Conservation (phyloP, 2,113 vertebrate genomes). For the Clarias magur region DNA sequence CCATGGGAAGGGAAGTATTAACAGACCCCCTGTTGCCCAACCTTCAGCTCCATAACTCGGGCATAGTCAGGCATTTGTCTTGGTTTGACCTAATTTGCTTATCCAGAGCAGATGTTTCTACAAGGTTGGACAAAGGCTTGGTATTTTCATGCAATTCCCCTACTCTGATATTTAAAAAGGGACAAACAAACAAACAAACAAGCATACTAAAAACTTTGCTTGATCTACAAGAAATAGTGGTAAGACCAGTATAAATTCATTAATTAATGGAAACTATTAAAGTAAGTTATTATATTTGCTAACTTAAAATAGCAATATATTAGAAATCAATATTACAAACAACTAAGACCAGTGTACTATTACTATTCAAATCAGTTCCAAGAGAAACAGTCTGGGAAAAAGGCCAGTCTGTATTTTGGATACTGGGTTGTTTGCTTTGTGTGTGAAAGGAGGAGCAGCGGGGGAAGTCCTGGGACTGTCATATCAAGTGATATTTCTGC, state of each 20-base stretch:
- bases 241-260: not conserved
- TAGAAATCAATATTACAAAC: slow-evolving; percentile 4
- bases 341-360: slow-evolving; percentile 28
- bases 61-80: slow-evolving; percentile 48
- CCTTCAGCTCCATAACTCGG: slow-evolving; percentile 53
- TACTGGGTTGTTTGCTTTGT: slow-evolving; percentile 63
- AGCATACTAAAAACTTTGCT: not conserved
- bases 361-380: slow-evolving; percentile 47
- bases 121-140: slow-evolving; percentile 28
- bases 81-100: slow-evolving; percentile 57
- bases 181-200: not conserved
- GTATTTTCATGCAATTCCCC: not conserved
- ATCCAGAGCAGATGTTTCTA: slow-evolving; percentile 49
- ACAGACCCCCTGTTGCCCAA: slow-evolving; percentile 55
- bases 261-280: not conserved
- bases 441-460: slow-evolving; percentile 44
- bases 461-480: slow-evolving; percentile 50
- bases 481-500: slow-evolving; percentile 60
- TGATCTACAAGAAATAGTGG: not conserved
- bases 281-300: not conserved
- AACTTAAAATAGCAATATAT: not conserved
- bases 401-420: slow-evolving; percentile 63
- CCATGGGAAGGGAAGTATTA: slow-evolving; percentile 64
- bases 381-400: slow-evolving; percentile 53
- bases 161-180: not conserved